Percentiles rank a stretch among this genome's conserved stretches.
These are phyloP conservation scores for Eretmochelys imbricata DNA, from an alignment of 2,113 vertebrate genomes.

Conservation along the genomic window DNA sequence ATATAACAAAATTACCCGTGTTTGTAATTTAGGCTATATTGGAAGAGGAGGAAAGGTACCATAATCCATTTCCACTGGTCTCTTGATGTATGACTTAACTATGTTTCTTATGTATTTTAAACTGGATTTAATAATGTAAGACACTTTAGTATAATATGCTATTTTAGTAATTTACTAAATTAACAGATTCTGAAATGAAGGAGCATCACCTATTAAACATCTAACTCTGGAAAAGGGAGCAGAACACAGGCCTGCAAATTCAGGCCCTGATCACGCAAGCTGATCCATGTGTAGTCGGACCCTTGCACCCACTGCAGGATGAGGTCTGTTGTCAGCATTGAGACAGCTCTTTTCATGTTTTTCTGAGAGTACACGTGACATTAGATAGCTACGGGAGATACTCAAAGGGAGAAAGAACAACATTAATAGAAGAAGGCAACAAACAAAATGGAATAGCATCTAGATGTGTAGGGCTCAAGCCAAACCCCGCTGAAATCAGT, in stretches of 20 bases:
- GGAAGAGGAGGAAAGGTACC: neutral
- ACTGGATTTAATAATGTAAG: neutral
- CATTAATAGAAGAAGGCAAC: neutral
- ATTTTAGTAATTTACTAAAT: neutral
- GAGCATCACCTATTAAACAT: neutral
- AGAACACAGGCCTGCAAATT: neutral
- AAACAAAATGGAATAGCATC: neutral
- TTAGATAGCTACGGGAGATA: neutral
- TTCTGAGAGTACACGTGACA: too few species aligned
- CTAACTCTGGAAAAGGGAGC: neutral
- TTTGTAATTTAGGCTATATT: neutral
- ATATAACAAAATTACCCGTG: neutral
- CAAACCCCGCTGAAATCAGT: neutral
- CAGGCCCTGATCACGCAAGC: too few species aligned
- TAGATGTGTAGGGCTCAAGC: neutral
- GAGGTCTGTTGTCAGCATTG: rapidly evolving
- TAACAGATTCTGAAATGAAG: neutral
- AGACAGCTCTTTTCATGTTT: neutral
- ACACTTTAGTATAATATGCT: neutral
- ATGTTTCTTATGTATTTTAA: neutral
- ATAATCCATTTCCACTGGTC: neutral
- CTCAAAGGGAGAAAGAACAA: rapidly evolving
- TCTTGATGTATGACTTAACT: rapidly evolving
- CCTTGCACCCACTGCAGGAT: neutral
- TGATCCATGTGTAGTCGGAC: neutral